Conservation (phyloP, 2,888 invertebrate species). For the Taphrorychus bicolor region DNA sequence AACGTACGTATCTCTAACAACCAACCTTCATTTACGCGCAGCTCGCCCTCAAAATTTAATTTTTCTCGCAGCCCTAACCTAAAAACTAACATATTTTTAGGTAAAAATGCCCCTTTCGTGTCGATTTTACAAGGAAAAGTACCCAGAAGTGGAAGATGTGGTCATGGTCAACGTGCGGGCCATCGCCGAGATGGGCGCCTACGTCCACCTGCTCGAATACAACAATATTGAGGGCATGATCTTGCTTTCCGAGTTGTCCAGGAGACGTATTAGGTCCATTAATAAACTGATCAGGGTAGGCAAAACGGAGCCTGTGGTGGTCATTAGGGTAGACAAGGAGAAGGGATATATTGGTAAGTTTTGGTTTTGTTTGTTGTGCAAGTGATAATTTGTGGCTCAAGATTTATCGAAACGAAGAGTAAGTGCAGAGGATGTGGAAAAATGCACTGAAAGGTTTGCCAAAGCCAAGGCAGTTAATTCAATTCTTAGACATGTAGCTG, state of each 20-base stretch:
- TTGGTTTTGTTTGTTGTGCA: not conserved
- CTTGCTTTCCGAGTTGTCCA: constrained; percentile 94
- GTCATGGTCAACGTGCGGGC: constrained; percentile 99
- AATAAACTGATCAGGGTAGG: constrained; percentile 99
- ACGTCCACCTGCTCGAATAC: constrained; percentile 96
- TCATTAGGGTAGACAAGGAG: constrained; percentile 98
- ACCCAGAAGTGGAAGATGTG: constrained; percentile 98
- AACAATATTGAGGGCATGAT: constrained; percentile 99
- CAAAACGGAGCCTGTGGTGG: constrained; percentile 98
- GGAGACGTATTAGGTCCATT: constrained; percentile 98
- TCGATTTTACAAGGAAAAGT: constrained; percentile 96
- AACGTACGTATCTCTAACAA: not conserved
- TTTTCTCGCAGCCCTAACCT: constrained; percentile 36
- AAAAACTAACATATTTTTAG: constrained; percentile 36
- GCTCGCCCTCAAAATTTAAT: too few relatives aligned
- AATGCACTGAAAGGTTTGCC: constrained; percentile 97
- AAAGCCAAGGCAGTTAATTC: constrained; percentile 99
- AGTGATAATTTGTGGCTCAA: constrained; percentile 6
- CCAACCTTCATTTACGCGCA: not conserved
- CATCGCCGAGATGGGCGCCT: constrained; percentile 99
- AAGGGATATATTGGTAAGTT: constrained; percentile 90
- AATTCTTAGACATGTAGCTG: constrained; percentile 96
- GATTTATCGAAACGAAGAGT: constrained; percentile 99
- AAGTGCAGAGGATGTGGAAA: constrained; percentile 96
- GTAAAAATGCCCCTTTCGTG: constrained; percentile 86